Evolutionary conservation across 2,113 vertebrate species (phyloP).

Genomic region (Vidua chalybeata): DNA sequence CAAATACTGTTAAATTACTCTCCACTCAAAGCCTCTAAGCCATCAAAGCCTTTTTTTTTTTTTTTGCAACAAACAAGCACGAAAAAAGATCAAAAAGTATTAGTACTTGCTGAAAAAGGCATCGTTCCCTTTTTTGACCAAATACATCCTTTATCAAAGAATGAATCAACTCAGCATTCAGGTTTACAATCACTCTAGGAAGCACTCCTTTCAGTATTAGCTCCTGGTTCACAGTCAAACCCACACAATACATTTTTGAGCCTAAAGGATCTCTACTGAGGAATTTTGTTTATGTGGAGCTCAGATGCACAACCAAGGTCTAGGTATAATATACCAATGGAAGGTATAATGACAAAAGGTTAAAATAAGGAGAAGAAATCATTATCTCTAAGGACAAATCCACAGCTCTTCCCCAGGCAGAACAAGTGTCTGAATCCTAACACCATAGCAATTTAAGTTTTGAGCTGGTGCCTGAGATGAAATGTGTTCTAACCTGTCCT

Average conservation of each 20-base stretch:
- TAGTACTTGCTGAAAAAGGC: neutral
- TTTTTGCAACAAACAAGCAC: constrained; percentile 1
- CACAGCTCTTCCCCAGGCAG: neutral
- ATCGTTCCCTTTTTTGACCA: neutral
- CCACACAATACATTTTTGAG: neutral
- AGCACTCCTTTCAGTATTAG: neutral
- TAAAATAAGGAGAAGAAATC: neutral
- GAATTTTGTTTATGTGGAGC: neutral
- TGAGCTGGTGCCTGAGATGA: neutral
- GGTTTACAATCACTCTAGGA: neutral
- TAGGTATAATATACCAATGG: neutral
- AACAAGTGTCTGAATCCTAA: neutral
- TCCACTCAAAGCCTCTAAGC: constrained; percentile 4
- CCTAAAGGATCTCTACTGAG: neutral
- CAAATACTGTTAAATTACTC: constrained; percentile 38
- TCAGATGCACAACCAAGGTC: neutral
- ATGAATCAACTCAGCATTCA: neutral
- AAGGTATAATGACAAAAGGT: neutral
- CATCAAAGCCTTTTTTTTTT: neutral
- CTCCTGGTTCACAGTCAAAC: neutral
- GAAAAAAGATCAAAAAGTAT: neutral
- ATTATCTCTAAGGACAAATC: neutral
- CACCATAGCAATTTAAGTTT: neutral
- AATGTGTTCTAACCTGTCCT: neutral
- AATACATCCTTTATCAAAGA: neutral